These are phyloP conservation scores for Barnardius zonarius DNA, from an alignment of 2,113 vertebrate genomes.

Conservation along the genomic window DNA sequence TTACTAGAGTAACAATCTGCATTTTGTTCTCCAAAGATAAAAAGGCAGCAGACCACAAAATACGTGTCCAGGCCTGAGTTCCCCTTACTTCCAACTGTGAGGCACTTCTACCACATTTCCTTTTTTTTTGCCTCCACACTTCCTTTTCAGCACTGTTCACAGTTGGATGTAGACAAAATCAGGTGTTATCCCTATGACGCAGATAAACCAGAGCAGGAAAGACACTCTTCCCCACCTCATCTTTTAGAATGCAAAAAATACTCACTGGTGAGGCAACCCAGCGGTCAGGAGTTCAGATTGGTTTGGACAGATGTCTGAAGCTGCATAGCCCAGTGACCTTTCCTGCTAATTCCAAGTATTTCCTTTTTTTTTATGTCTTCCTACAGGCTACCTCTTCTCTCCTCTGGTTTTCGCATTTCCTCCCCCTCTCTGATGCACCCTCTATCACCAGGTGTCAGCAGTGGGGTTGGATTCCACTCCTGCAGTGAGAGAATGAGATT, in stretches of 20 bases:
- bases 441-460: background rate
- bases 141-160: background rate
- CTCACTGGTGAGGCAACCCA: background rate
- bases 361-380: constrained; percentile 51
- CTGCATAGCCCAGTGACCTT: background rate
- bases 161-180: background rate
- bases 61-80: background rate
- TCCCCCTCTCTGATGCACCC: background rate
- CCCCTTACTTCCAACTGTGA: background rate
- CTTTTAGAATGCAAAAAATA: constrained; percentile 5
- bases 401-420: constrained; percentile 36
- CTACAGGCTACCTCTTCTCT: background rate
- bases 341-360: constrained; percentile 17
- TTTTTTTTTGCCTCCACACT: background rate
- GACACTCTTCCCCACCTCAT: background rate
- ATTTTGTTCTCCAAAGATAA: background rate
- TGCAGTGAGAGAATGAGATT: constrained; percentile 51
- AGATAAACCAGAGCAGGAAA: background rate
- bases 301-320: constrained; percentile 23
- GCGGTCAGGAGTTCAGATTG: background rate
- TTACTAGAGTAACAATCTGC: background rate
- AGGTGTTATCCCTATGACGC: background rate
- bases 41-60: background rate
- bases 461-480: background rate
- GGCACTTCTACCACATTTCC: background rate